Evolutionary conservation across 30 jellyfish, hydroid and myxozoan species (phyloP), one percentile per base, ranked within the genome.

Genomic region (Haliclystus octoradiatus): DNA sequence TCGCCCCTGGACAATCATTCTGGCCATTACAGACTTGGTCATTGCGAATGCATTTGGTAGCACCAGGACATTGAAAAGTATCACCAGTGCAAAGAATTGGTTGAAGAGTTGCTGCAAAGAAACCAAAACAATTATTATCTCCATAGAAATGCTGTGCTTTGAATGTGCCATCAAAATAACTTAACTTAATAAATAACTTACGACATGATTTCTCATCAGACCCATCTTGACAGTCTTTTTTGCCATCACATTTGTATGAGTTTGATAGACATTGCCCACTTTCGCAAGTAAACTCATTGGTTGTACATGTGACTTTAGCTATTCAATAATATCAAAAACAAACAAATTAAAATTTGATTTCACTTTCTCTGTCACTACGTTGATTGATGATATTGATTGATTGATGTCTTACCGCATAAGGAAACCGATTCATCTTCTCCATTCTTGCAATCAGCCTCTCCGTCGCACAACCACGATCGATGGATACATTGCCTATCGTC

Each of bases 171-270:
- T n/a, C n/a, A n/a, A n/a, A n/a, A n/a, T n/a, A n/a, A n/a, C n/a
- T n/a, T n/a, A n/a, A n/a, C n/a, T n/a, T n/a, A n/a, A n/a, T n/a
- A n/a, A n/a, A n/a, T n/a, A 29, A 68, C 94, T 73, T 74, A 82
- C 94, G 67, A 46, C 94, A 82, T 23, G 71, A 71, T 4, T 28
- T 62, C 71, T 90, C 98, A 69, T 90, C 98, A 14, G 95, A 81
- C 32, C 72, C 66, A 82, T 90, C 98, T 29, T 84, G 84, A 68
- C 98, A 90, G 69, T 90, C 80, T 34, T 73, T 76, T 12, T 51
- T 57, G 28, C 80, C 66, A 65, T 90, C 95, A 69, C 98, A 90
- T 35, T 77, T 82, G 26, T 30, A 77, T 13, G 57, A 46, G 28
- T 33, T 51, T 5, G 89, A 72, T 31, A 77, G 72, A 72, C 98